Evolutionary conservation across 2,888 invertebrate species (phyloP), one percentile per base, ranked within the genome.

Genomic region (Anagyrus pseudococci): DNA sequence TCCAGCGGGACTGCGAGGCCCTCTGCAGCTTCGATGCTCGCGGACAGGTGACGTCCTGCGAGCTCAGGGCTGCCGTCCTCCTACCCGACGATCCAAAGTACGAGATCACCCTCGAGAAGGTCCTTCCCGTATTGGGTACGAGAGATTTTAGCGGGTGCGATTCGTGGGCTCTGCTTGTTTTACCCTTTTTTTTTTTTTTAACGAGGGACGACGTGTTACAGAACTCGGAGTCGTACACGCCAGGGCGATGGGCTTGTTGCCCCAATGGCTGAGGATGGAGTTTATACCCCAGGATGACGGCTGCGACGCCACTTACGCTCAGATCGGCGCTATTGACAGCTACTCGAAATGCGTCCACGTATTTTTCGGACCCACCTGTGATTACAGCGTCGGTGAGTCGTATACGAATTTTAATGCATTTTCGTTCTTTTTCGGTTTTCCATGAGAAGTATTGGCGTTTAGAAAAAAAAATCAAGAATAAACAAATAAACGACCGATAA

Each of bases 301-400:
- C 64, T 92, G 92, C 68, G 88, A 89, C 70, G 88, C 90, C 1
- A 89, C 88, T 0, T 86, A 87, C 76, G 91, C 90, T 0, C 87
- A 90, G 54, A 87, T 89, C 53, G 85, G 86, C 0, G 88, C 91
- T 1, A 88, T 93, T 71, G 88, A 91, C 71, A 89, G 89, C 1
- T 88, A 88, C 75, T 86, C 84, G 15, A 86, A 88, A 71, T 91
- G 91, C 77, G 88, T 89, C 0, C 89, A 93, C 73, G 87, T 92
- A 0, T 88, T 93, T 73, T 88, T 94, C 71, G 93, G 93, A 10
- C 92, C 93, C 0, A 85, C 89, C 1, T 94, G 93, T 72, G 93
- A 94, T 73, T 92, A 89, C 78, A 88, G 90, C 26, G 80, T 93
- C 56, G 93, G 93, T 93, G 82, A 86, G 88, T 84, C 10, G 33